Evolutionary conservation across 2,888 invertebrate species (phyloP), one percentile per base, ranked within the genome.

Genomic region (Philereme transversata): DNA sequence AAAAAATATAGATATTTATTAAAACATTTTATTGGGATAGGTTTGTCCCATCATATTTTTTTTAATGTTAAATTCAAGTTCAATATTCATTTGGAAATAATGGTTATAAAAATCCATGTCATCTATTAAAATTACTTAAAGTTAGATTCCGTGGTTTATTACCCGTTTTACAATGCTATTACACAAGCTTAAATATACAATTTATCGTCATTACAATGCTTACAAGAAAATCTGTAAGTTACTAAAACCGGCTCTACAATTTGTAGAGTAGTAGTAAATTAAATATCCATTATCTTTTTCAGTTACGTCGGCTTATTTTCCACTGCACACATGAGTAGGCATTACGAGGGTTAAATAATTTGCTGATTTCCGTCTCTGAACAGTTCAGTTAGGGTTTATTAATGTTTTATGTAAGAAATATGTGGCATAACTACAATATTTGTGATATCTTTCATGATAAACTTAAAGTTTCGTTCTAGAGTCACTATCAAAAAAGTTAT

Each of bases 301-400:
- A 54, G 58, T 67, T 71, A 70, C 68, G 65, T 55, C 8, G n/a
- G 11, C 5, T 34, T 35, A 53, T 45, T 58, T 56, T 57, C 44
- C 58, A 54, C 34, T 64, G 47, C 68, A 69, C 68, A 70, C 64
- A 71, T 65, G 9, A 71, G 71, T 65, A 68, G 65, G 55, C 48
- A 65, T 65, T 60, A 64, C 62, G 48, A 33, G 22, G 48, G 36
- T 57, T 60, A 57, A 60, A 54, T 64, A 56, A 68, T 63, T 57
- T 63, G 53, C 38, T 64, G 44, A 44, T 57, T 45, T 52, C 58
- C 57, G 44, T 46, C 36, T 43, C 35, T 55, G 8, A 41, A 43
- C 8, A 7, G n/a, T 10, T 48, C 7, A 46, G 33, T 45, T 54
- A 22, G 22, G 22, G 22, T 22, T 22, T 3, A 22, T 22, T 22